phyloP scores from a whole-genome alignment of 2,113 vertebrate species.

The Mustela lutreola region DNA sequence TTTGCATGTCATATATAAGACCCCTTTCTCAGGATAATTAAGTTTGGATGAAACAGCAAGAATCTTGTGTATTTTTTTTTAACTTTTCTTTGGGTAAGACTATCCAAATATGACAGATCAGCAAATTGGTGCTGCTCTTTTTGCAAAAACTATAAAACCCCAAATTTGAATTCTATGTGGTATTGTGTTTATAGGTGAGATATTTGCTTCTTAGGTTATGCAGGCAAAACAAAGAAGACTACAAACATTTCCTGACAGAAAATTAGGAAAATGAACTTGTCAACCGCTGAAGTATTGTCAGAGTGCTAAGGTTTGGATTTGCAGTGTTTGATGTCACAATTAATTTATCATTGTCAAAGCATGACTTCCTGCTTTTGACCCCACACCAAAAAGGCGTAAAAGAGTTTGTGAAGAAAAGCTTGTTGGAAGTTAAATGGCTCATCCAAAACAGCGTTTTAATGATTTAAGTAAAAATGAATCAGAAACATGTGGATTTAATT shows the following conservation, averaged over 20 bases:
- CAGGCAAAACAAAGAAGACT: slow-evolving; percentile 54
- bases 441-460: slow-evolving; percentile 82
- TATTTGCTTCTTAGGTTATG: not conserved
- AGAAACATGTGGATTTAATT: slow-evolving; percentile 84
- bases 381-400: slow-evolving; percentile 80
- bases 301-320: slow-evolving; percentile 35
- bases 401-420: slow-evolving; percentile 74
- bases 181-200: not conserved
- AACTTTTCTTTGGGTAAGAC: slow-evolving; percentile 13
- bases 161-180: not conserved
- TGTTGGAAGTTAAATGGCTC: slow-evolving; percentile 81
- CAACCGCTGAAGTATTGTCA: slow-evolving; percentile 50
- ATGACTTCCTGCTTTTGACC: slow-evolving; percentile 81
- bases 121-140: not conserved
- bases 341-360: slow-evolving; percentile 78
- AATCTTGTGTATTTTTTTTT: not conserved
- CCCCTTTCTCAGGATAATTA: not conserved
- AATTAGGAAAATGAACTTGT: slow-evolving; percentile 72
- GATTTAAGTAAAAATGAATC: slow-evolving; percentile 85
- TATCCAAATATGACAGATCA: not conserved
- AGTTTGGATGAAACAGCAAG: not conserved
- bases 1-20: not conserved
- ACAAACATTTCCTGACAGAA: slow-evolving; percentile 23
- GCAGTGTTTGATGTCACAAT: slow-evolving; percentile 77
- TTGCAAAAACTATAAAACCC: not conserved